Base-by-base conservation (phyloP, 1,140 invertebrate species). In the Tribolium madens region DNA sequence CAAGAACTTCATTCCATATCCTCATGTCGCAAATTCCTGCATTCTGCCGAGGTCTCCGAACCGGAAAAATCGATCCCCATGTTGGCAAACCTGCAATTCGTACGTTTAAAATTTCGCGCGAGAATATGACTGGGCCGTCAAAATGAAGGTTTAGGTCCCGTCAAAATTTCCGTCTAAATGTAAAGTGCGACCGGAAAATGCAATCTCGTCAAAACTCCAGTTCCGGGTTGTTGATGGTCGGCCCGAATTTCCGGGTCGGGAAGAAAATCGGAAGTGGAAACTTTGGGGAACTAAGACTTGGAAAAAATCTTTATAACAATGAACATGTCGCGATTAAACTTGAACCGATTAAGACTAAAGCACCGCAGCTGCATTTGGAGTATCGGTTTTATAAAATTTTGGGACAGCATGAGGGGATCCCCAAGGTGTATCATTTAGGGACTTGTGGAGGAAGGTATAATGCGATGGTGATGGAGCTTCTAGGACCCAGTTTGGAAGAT, bases 261-360 rank as follows among this genome's bases (percentile, higher is more conserved):
- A 99, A 99, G 89, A 99, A 99, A 90, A 99, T 99, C 86, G 98
- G 98, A 84, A 98, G 96, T 91, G 98, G 98, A 84, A 99, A 99
- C 90, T 99, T 99, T 88, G 98, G 98, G 76, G 98, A 99, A 90
- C 91, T 99, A 64, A 91, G 98, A 88, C 92, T 99, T 86, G 98
- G 97, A 95, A 89, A 99, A 91, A 99, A 99, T 89, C 90, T 99
- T 82, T 99, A 99, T 91, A 99, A 98, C 90, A 99, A 99, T 91
- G 98, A 99, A 90, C 98, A 99, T 91, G 98, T 99, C 87, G 98
- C 98, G 85, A 99, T 99, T 88, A 99, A 99, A 92, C 93, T 99
- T 93, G 98, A 99, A 92, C 96, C 97, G 83, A 98, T 99, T 95
- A 99, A 99, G 89, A 97, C 98, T 80, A 97, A 99, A 91, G 98